Conservation (phyloP, 37 sponge, comb jelly and placozoan genomes). For the Amphimedon queenslandica region DNA sequence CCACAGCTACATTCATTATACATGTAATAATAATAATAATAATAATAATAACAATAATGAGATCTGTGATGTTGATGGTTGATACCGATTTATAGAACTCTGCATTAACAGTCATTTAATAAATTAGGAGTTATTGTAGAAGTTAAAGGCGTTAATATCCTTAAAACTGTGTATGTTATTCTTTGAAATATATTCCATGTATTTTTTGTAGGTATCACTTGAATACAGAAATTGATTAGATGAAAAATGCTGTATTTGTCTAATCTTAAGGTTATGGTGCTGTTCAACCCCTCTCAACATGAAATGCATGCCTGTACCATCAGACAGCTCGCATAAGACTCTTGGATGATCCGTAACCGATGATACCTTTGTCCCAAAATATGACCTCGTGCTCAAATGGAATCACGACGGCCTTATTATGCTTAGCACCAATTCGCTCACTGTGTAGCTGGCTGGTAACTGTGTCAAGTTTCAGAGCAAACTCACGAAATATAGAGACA, state of each 20-base stretch:
- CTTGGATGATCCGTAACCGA: constrained; percentile 21
- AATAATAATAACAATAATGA: no score
- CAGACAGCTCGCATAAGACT: constrained; percentile 19
- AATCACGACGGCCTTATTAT: constrained; percentile 23
- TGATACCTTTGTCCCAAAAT: constrained; percentile 25
- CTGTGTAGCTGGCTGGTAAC: constrained; percentile 25
- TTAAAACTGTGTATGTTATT: constrained; percentile 38
- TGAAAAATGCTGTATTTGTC: constrained; percentile 17
- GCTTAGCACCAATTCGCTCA: constrained; percentile 30
- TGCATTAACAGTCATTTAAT: no score
- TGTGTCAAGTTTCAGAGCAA: constrained; percentile 16
- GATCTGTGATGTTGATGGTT: no score
- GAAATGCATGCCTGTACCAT: constrained; percentile 27
- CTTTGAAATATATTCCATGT: constrained; percentile 27
- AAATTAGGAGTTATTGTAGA: no score
- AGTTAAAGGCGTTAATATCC: constrained; percentile 30
- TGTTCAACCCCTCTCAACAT: constrained; percentile 38
- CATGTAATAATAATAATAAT: no score
- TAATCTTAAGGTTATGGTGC: constrained; percentile 14
- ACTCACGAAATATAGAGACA: constrained; percentile 9
- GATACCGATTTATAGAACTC: no score
- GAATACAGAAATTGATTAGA: constrained; percentile 10
- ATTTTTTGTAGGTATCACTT: constrained; percentile 17
- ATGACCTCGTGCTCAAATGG: constrained; percentile 26
- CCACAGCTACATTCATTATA: no score